Evolutionary conservation across 2,113 vertebrate genomes (phyloP).

Genomic region (Perca fluviatilis): DNA sequence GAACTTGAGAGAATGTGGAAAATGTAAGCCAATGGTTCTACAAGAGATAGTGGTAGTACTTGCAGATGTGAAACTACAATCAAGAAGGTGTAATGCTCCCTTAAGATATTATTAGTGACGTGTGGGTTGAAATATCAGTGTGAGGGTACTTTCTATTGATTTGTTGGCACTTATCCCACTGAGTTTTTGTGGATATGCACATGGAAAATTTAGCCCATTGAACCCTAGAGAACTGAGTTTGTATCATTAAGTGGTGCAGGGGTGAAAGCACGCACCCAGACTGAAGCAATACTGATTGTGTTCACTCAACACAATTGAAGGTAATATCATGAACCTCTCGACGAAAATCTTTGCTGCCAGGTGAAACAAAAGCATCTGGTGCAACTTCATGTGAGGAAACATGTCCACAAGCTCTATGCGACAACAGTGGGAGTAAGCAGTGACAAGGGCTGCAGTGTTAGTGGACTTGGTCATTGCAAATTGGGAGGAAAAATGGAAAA

Average conservation of each 20-base stretch:
- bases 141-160: conserved; percentile 13
- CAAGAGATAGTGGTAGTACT: background rate
- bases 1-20: background rate
- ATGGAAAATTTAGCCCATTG: background rate
- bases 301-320: background rate
- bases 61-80: conserved; percentile 21
- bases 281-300: background rate
- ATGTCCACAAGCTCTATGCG: background rate
- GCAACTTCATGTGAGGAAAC: conserved; percentile 16
- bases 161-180: conserved; percentile 26
- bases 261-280: conserved; percentile 6
- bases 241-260: background rate
- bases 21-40: conserved; percentile 13
- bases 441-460: conserved; percentile 26
- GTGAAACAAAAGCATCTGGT: conserved; percentile 14
- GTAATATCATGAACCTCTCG: background rate
- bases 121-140: conserved; percentile 25
- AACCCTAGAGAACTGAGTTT: conserved; percentile 6
- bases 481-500: conserved; percentile 12
- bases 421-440: conserved; percentile 6
- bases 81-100: conserved; percentile 24
- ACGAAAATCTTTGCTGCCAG: conserved; percentile 16
- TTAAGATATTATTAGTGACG: background rate
- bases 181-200: conserved; percentile 24
- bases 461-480: conserved; percentile 29